Percentiles rank a stretch among this genome's conserved stretches.
These are phyloP conservation scores for Aptenodytes patagonicus DNA, from an alignment of 2,113 vertebrate species.

Conservation along the genomic window DNA sequence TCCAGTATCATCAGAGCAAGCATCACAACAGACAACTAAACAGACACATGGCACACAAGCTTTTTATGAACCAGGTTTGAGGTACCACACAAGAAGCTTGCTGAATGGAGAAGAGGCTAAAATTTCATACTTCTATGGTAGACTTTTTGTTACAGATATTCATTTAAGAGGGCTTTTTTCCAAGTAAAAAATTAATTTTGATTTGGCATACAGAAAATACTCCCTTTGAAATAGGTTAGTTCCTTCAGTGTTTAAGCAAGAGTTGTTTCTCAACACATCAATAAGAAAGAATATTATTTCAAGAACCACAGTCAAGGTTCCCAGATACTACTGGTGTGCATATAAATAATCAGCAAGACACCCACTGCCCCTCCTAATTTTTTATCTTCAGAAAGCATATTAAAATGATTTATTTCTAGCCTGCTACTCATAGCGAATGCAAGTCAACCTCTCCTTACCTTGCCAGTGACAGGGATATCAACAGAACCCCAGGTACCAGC, in stretches of 20 bases:
- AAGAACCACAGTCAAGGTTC: not conserved
- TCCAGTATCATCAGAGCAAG: not conserved
- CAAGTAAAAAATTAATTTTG: not conserved
- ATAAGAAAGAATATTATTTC: constrained; percentile 28
- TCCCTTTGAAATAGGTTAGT: not conserved
- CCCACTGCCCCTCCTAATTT: constrained; percentile 21
- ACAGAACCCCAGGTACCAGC: constrained; percentile 84
- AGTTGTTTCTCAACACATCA: not conserved
- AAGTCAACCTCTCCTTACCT: constrained; percentile 71
- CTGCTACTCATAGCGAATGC: constrained; percentile 43
- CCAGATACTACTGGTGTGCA: not conserved
- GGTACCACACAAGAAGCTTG: not conserved
- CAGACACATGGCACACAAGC: not conserved
- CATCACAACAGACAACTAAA: not conserved
- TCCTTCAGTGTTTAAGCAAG: not conserved
- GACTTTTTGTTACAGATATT: not conserved
- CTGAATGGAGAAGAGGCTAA: not conserved
- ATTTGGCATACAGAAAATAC: constrained; percentile 2
- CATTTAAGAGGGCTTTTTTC: not conserved
- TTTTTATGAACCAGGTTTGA: not conserved
- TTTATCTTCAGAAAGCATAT: constrained; percentile 53
- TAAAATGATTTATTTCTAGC: constrained; percentile 50
- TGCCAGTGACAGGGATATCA: constrained; percentile 85
- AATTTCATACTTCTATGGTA: not conserved
- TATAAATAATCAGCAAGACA: constrained; percentile 49